Base-by-base conservation (phyloP, 2,888 invertebrate species). In the Protonemura montana region DNA sequence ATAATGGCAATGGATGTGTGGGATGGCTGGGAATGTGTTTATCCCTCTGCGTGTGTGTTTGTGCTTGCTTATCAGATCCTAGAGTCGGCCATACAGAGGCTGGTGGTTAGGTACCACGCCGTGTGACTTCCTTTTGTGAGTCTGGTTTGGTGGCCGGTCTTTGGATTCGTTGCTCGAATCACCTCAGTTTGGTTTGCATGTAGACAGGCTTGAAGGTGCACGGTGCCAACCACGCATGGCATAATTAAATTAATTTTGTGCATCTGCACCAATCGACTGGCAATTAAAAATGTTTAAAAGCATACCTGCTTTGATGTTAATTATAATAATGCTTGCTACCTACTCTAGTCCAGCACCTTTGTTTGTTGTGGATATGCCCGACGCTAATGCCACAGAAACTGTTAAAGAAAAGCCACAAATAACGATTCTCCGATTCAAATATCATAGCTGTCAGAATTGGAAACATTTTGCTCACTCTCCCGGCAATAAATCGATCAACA, bases 401-500 rank as follows among this genome's bases (percentile, higher is more conserved):
- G 35, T 6, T 35, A 35, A 6, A 35, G 3, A 59, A 59, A 21
- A 59, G 59, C 59, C 13, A 59, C 59, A 59, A 59, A 59, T 59
- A 59, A 59, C 21, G 21, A 10, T 59, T 59, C 16, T 59, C 59
- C 59, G 59, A 59, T 59, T 59, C 59, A 59, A 59, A 59, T 59
- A 59, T 59, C 59, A 59, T 59, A 59, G 59, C 59, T 59, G 59
- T 59, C 59, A 59, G 59, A 59, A 59, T 7, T 59, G 59, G 59
- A 59, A 59, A 59, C 59, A 59, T 59, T 59, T 59, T 59, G 59
- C 59, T 59, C 59, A 59, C 59, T 7, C 21, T 59, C 59, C 59
- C 59, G 59, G 21, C 21, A 59, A 59, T 59, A 59, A 59, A 59
- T 59, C 59, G 59, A 59, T 59, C 59, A 59, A 59, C 59, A 59